Conservation (phyloP, 2,113 vertebrate genomes). For the Sterrhoptilus dennistouni region DNA sequence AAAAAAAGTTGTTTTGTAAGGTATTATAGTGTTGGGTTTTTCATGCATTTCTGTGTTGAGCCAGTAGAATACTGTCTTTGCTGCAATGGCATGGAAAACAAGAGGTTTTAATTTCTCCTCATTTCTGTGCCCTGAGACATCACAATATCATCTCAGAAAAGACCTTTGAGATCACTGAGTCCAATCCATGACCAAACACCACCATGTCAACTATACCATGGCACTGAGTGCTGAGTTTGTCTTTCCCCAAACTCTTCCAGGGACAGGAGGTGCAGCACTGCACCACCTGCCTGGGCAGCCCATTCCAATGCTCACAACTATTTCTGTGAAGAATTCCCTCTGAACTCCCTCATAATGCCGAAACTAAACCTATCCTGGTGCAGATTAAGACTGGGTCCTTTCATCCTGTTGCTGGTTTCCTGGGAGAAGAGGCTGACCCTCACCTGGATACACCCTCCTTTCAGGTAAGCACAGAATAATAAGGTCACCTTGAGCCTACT, state of each 20-base stretch:
- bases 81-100: neutral
- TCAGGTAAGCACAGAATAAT: neutral
- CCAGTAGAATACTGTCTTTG: neutral
- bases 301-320: neutral
- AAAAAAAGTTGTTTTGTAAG: neutral
- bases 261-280: neutral
- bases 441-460: neutral
- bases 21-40: neutral
- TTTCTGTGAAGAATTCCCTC: neutral
- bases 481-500: neutral
- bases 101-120: neutral
- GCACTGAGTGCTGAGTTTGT: accelerated
- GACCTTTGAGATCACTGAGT: neutral
- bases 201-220: accelerated
- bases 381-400: neutral
- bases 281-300: neutral
- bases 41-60: neutral
- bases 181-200: too few relatives aligned
- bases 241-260: neutral
- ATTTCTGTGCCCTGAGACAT: neutral
- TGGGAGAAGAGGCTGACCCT: neutral
- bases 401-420: neutral
- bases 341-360: neutral
- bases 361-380: neutral
- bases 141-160: neutral